Evolutionary conservation across 2,888 invertebrate species (phyloP).

Genomic region (Torymus auratus): DNA sequence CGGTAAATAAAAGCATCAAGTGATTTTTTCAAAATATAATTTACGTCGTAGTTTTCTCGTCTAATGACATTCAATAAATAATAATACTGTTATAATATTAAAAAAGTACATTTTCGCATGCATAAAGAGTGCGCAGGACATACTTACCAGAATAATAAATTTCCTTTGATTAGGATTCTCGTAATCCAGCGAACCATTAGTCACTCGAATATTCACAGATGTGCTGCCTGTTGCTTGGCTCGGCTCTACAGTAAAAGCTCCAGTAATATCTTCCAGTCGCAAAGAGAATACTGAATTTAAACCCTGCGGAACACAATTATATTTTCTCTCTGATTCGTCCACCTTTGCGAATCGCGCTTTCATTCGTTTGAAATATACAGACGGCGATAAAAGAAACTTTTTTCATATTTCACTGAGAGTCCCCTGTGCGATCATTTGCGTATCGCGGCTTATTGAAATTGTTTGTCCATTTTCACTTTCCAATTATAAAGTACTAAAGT

Average conservation of each 20-base stretch:
- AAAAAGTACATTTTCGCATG: too few species aligned
- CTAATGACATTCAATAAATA: too few species aligned
- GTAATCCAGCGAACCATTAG: slow-evolving; percentile 89
- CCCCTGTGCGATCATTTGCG: too few species aligned
- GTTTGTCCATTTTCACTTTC: too few species aligned
- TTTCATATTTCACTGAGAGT: too few species aligned
- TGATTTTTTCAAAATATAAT: neutral
- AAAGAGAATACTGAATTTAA: slow-evolving; percentile 89
- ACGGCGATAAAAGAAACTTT: neutral
- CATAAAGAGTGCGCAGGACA: too few species aligned
- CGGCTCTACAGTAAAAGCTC: slow-evolving; percentile 90
- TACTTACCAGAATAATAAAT: slow-evolving; percentile 87
- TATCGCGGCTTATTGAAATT: too few species aligned
- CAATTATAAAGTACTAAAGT: too few species aligned
- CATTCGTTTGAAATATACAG: slow-evolving; percentile 1
- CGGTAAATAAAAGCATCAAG: neutral
- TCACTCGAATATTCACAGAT: slow-evolving; percentile 88
- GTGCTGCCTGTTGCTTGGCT: slow-evolving; percentile 87
- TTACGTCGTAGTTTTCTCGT: too few species aligned
- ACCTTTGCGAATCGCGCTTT: neutral
- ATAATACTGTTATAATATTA: too few species aligned
- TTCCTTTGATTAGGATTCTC: slow-evolving; percentile 95
- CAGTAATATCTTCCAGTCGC: slow-evolving; percentile 87
- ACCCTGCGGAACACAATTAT: slow-evolving; percentile 80
- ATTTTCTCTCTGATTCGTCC: slow-evolving; percentile 33